A percentile compares a stretch with the other conserved stretches of the same genome.
Conservation (phyloP, 1,140 invertebrate species). For the Lordiphosa stackelbergi region DNA sequence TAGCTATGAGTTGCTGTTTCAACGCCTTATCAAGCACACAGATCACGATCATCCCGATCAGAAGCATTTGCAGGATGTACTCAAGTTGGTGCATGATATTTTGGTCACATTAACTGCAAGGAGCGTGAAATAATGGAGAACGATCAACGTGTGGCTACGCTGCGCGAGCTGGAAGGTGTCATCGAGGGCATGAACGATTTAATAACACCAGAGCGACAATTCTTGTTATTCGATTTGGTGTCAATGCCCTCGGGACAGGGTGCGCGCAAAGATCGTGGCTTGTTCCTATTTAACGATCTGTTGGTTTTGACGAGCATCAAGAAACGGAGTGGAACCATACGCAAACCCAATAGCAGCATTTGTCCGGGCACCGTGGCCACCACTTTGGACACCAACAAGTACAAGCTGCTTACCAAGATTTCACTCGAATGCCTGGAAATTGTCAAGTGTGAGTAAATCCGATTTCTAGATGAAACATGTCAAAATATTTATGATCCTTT, state of each 20-base stretch:
- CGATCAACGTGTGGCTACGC: slow-evolving; percentile 88
- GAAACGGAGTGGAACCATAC: slow-evolving; percentile 90
- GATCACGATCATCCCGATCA: slow-evolving; percentile 91
- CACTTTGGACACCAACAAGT: slow-evolving; percentile 94
- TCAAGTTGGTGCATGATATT: slow-evolving; percentile 93
- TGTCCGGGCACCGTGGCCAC: slow-evolving; percentile 86
- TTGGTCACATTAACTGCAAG: slow-evolving; percentile 95
- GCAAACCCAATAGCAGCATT: slow-evolving; percentile 86
- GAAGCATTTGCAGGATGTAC: slow-evolving; percentile 87
- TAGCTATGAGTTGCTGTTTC: slow-evolving; percentile 93
- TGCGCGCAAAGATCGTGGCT: slow-evolving; percentile 93
- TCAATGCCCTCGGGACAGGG: slow-evolving; percentile 88
- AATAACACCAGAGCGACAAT: slow-evolving; percentile 84
- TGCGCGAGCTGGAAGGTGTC: slow-evolving; percentile 88
- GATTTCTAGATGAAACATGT: not conserved
- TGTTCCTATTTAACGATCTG: slow-evolving; percentile 96
- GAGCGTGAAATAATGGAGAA: slow-evolving; percentile 88
- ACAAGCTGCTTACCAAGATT: slow-evolving; percentile 95
- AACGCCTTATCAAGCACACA: slow-evolving; percentile 96
- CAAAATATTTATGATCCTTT: not conserved
- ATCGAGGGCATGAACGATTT: slow-evolving; percentile 86
- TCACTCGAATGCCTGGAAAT: slow-evolving; percentile 94
- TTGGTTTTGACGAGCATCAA: slow-evolving; percentile 96
- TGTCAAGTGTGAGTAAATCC: slow-evolving; percentile 84
- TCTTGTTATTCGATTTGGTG: slow-evolving; percentile 91